Conservation (phyloP, 1,140 invertebrate genomes). For the Pissodes strobi region DNA sequence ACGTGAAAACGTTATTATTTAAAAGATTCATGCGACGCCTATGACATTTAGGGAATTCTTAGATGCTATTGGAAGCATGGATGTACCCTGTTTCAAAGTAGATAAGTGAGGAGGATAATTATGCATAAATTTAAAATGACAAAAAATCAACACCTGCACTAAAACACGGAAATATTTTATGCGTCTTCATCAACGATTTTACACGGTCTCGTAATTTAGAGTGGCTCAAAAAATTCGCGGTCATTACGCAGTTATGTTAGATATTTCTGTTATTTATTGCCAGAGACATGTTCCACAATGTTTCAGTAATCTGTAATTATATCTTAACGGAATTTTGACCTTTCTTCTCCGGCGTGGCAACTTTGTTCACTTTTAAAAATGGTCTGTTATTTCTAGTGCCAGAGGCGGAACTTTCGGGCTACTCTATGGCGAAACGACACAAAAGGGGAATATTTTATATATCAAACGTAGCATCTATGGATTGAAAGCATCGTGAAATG, state of each 20-base stretch:
- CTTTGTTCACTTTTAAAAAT: slow-evolving; percentile 22
- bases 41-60: no score
- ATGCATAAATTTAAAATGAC: no score
- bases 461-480: no score
- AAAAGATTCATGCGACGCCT: no score
- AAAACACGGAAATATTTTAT: slow-evolving; percentile 21
- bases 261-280: slow-evolving; percentile 31
- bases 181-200: slow-evolving; percentile 2
- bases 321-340: slow-evolving; percentile 36
- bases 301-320: slow-evolving; percentile 35
- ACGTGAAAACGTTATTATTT: no score
- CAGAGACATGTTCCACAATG: slow-evolving; percentile 26
- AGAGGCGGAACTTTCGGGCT: slow-evolving; percentile 6
- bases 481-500: no score
- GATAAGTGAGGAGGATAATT: no score
- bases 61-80: no score
- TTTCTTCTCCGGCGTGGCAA: slow-evolving; percentile 20
- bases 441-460: no score
- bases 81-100: no score
- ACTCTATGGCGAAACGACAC: no score
- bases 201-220: slow-evolving; percentile 18
- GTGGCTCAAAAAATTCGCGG: slow-evolving; percentile 29
- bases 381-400: slow-evolving; percentile 7
- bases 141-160: no score
- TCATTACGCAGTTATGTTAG: slow-evolving; percentile 29